Base-by-base conservation (phyloP, 2,888 invertebrate genomes). In the Heliconius erato region DNA sequence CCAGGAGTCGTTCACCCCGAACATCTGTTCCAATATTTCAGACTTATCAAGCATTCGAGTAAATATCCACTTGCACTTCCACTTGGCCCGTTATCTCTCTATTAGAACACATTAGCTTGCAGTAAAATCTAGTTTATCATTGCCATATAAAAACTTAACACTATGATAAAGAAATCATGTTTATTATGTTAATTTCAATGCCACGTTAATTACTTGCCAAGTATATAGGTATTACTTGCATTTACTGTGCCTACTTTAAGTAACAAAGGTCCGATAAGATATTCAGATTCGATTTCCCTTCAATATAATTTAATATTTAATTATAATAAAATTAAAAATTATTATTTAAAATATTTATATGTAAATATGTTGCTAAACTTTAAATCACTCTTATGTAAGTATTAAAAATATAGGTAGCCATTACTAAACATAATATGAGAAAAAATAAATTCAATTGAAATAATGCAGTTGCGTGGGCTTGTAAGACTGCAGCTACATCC, bases 1-100 rank as follows among this genome's bases (percentile, higher is more conserved):
- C 85, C 85, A 82, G 84, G 91, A 94, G 92, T 93, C 94, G 86
- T 93, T 94, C 92, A 95, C 92, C 94, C 91, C 89, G 86, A 93
- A 93, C 95, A 95, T 96, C 95, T 96, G 95, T 94, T 95, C 92
- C 88, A 91, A 92, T 92, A 94, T 94, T 94, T 94, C 91, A 93
- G 91, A 89, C 90, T 91, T 92, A 93, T 93, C 92, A 91, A 89
- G 89, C 88, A 89, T 90, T 91, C 89, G 89, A 91, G 91, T 88
- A 86, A 88, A 88, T 87, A 86, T 87, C 86, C 84, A 86, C 85
- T 86, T 86, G 86, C 85, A 86, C 85, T 86, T 85, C 86, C 86
- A 87, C 86, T 87, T 83, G 83, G 84, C 87, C 87, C 86, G 85
- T 88, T 89, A 89, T 89, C 88, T 86, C 84, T 83, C 88, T 89